These are phyloP conservation scores for Ptychodera flava DNA, from an alignment of 35 echinoderm and acorn worm species.

Conservation along the genomic window DNA sequence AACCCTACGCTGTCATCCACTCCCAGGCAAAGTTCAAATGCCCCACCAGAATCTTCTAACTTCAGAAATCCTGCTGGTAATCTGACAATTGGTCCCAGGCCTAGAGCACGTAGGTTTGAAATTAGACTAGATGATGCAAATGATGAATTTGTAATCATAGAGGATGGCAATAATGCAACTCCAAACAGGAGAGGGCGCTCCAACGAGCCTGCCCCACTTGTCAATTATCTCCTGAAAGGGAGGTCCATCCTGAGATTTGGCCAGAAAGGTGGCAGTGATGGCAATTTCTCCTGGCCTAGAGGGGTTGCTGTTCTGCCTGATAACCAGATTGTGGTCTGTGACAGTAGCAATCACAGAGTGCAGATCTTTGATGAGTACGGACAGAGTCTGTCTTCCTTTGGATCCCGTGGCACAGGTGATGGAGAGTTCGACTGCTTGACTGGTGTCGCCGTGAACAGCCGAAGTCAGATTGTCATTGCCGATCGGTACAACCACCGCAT, in stretches of 20 bases:
- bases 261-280: background rate
- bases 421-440: constrained; percentile 87
- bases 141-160: background rate
- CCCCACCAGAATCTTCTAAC: no score
- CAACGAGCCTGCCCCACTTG: background rate
- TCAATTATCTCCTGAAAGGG: background rate
- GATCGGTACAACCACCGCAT: constrained; percentile 90
- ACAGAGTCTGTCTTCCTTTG: constrained; percentile 79
- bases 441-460: constrained; percentile 60
- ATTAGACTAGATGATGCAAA: background rate
- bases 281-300: background rate
- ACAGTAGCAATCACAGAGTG: constrained; percentile 76
- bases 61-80: background rate
- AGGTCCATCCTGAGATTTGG: background rate
- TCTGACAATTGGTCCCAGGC: background rate
- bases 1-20: background rate
- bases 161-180: background rate
- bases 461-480: constrained; percentile 78
- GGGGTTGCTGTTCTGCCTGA: background rate
- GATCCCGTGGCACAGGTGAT: constrained; percentile 70
- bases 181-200: background rate
- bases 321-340: constrained; percentile 4
- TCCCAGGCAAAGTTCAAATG: background rate
- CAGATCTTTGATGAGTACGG: constrained; percentile 76
- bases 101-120: background rate